These are phyloP conservation scores for Hemicordylus capensis DNA, from an alignment of 2,113 vertebrate species.

Conservation along the genomic window DNA sequence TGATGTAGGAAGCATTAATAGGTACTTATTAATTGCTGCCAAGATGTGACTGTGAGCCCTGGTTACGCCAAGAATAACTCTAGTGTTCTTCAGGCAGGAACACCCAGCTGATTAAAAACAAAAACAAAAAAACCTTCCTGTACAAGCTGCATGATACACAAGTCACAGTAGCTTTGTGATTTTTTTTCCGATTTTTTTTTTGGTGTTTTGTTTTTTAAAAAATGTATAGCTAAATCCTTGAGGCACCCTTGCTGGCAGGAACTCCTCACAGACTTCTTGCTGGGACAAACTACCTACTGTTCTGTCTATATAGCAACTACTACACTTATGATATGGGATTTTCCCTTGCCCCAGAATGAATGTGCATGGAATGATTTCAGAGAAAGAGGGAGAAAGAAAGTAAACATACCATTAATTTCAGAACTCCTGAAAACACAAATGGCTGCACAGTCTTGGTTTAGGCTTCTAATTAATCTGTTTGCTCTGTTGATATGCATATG, in stretches of 20 bases:
- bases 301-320: background rate
- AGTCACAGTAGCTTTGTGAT: background rate
- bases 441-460: background rate
- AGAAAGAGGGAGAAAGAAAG: background rate
- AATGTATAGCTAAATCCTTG: background rate
- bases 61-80: constrained; percentile 59
- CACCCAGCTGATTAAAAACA: background rate
- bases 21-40: constrained; percentile 69
- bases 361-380: background rate
- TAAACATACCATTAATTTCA: background rate
- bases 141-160: background rate
- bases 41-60: constrained; percentile 54
- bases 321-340: background rate
- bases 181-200: too few species aligned
- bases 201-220: too few species aligned
- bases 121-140: constrained; percentile 5
- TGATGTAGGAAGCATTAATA: constrained; percentile 64
- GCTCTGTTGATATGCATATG: background rate
- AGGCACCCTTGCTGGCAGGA: background rate
- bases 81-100: constrained; percentile 12
- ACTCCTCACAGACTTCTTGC: background rate
- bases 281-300: background rate
- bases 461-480: background rate
- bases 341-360: background rate
- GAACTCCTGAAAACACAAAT: background rate